A percentile compares a stretch with the other conserved stretches of the same genome.
These are phyloP conservation scores for Eunapius fragilis DNA, from an alignment of 37 sponge, comb jelly and placozoan species.

Conservation along the genomic window DNA sequence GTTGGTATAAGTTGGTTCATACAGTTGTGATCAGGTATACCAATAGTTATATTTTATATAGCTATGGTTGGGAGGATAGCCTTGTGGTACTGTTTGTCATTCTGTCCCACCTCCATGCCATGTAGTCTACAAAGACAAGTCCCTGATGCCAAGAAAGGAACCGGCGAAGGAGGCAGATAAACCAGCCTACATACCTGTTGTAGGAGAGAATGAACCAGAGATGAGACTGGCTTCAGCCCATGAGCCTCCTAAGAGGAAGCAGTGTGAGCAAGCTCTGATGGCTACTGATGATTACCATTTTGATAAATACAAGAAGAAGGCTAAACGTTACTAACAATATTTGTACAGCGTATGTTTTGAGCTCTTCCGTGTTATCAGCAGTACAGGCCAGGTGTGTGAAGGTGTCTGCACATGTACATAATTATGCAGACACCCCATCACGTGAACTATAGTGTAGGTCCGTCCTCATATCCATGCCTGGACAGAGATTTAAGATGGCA, in stretches of 20 bases:
- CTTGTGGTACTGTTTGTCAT: not conserved
- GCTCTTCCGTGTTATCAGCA: not conserved
- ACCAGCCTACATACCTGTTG: slow-evolving; percentile 71
- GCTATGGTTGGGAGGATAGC: too few relatives aligned
- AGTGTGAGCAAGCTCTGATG: slow-evolving; percentile 46
- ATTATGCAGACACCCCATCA: too few relatives aligned
- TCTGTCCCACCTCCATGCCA: not conserved
- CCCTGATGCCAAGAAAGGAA: not conserved
- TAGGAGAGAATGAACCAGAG: slow-evolving; percentile 80
- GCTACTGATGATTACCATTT: slow-evolving; percentile 93
- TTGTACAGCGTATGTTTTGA: not conserved
- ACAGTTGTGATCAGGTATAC: too few relatives aligned
- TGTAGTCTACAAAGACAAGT: slow-evolving; percentile 60
- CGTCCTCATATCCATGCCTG: too few relatives aligned
- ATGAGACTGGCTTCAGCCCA: slow-evolving; percentile 11
- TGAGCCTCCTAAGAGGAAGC: slow-evolving; percentile 37
- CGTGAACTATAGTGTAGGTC: too few relatives aligned
- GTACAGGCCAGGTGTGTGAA: too few relatives aligned
- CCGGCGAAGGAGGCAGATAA: slow-evolving; percentile 6
- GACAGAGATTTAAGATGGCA: too few relatives aligned
- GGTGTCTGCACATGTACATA: too few relatives aligned
- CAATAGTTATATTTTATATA: too few relatives aligned
- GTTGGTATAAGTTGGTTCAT: too few relatives aligned
- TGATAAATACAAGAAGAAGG: slow-evolving; percentile 87
- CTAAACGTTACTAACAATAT: slow-evolving; percentile 29